Conservation (phyloP, 2,113 vertebrate genomes). For the Eublepharis macularius region DNA sequence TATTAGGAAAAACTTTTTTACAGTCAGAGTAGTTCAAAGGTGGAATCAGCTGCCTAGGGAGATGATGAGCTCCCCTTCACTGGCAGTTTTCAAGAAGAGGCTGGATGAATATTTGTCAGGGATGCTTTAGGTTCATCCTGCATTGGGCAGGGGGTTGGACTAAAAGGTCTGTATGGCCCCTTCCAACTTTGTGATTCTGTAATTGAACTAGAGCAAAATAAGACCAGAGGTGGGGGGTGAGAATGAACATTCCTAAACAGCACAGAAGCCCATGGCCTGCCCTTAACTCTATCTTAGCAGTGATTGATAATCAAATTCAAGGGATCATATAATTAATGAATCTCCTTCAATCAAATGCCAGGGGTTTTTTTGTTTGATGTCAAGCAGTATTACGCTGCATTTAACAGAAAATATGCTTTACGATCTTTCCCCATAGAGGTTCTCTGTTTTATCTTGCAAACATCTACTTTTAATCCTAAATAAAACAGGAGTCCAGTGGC, state of each 20-base stretch:
- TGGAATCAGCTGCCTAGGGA: too few species aligned
- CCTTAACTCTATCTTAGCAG: not conserved
- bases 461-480: too few species aligned
- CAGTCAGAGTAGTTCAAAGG: too few species aligned
- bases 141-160: too few species aligned
- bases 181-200: not conserved
- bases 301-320: not conserved
- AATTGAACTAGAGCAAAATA: not conserved
- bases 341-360: not conserved
- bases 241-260: not conserved
- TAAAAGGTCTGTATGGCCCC: too few species aligned
- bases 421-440: not conserved
- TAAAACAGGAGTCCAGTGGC: too few species aligned
- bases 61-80: too few species aligned
- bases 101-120: too few species aligned
- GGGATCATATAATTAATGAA: not conserved
- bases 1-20: too few species aligned
- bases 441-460: not conserved
- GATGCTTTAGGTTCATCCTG: too few species aligned
- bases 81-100: too few species aligned
- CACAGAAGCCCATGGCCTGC: not conserved
- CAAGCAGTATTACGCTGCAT: not conserved
- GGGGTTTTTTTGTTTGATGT: not conserved
- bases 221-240: not conserved
- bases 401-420: not conserved